A percentile compares a stretch with the other conserved stretches of the same genome.
Conservation (phyloP, 2,797 vertebrate genomes). For the Hylomyscus alleni region DNA sequence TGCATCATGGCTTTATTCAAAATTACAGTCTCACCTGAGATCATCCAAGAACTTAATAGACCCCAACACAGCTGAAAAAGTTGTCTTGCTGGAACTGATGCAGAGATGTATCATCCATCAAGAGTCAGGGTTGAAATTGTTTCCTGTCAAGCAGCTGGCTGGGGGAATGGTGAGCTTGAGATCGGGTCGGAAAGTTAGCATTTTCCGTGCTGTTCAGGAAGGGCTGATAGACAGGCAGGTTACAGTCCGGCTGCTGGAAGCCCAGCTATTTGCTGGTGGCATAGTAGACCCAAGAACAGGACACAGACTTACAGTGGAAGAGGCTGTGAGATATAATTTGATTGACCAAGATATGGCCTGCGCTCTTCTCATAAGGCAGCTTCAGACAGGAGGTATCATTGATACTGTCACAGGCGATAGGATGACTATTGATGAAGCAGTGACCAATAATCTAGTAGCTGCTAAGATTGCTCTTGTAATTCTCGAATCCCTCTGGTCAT, state of each 20-base stretch:
- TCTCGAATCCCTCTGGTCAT: constrained; percentile 93
- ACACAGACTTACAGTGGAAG: constrained; percentile 92
- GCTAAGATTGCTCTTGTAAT: constrained; percentile 91
- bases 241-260: constrained; percentile 93
- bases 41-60: constrained; percentile 93
- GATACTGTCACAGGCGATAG: constrained; percentile 92
- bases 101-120: constrained; percentile 91
- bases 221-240: constrained; percentile 95
- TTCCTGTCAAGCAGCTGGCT: constrained; percentile 94
- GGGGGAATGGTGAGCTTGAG: constrained; percentile 93
- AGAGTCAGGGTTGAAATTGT: constrained; percentile 91
- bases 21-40: constrained; percentile 89
- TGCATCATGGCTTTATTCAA: constrained; percentile 85
- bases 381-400: constrained; percentile 94
- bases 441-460: constrained; percentile 91
- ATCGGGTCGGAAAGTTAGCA: constrained; percentile 94
- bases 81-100: constrained; percentile 91
- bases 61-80: constrained; percentile 95
- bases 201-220: constrained; percentile 95
- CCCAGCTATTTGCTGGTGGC: constrained; percentile 97
- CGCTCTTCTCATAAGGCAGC: constrained; percentile 92
- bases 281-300: constrained; percentile 95
- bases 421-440: constrained; percentile 93
- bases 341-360: constrained; percentile 96
- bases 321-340: constrained; percentile 92